Conservation (phyloP, 2,888 invertebrate genomes). For the Agrochola macilenta region DNA sequence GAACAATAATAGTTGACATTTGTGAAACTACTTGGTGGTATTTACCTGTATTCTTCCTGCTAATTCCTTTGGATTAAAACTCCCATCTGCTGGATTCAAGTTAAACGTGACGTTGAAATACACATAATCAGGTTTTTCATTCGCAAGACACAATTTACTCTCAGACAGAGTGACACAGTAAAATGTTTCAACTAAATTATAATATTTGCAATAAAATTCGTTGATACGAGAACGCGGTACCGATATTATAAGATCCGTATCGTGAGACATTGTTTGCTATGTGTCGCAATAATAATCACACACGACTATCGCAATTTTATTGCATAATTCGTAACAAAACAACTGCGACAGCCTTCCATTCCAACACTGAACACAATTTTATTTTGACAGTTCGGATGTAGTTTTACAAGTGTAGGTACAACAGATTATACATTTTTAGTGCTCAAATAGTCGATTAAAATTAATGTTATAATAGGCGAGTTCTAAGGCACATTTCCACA, state of each 20-base stretch:
- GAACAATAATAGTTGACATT: conserved; percentile 34
- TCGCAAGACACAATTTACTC: conserved; percentile 79
- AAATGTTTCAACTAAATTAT: conserved; percentile 89
- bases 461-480: background rate
- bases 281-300: conserved; percentile 73
- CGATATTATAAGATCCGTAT: conserved; percentile 83
- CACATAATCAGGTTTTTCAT: conserved; percentile 83
- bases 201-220: conserved; percentile 86
- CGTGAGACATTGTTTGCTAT: conserved; percentile 84
- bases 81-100: conserved; percentile 84
- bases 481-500: background rate
- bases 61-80: conserved; percentile 83
- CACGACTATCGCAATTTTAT: conserved; percentile 78
- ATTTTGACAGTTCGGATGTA: conserved; percentile 15
- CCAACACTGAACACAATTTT: conserved; percentile 59
- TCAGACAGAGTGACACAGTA: conserved; percentile 88
- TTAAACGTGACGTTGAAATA: conserved; percentile 86
- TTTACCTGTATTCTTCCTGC: conserved; percentile 86
- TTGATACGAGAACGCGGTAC: conserved; percentile 85
- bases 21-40: conserved; percentile 25
- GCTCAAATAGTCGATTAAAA: background rate
- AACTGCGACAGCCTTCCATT: conserved; percentile 72
- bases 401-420: background rate
- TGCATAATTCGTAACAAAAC: conserved; percentile 85
- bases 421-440: conserved; percentile 1